A percentile compares a stretch with the other conserved stretches of the same genome.
Evolutionary conservation across 2,888 invertebrate genomes (phyloP).

Genomic region (Mycalesis mineus): DNA sequence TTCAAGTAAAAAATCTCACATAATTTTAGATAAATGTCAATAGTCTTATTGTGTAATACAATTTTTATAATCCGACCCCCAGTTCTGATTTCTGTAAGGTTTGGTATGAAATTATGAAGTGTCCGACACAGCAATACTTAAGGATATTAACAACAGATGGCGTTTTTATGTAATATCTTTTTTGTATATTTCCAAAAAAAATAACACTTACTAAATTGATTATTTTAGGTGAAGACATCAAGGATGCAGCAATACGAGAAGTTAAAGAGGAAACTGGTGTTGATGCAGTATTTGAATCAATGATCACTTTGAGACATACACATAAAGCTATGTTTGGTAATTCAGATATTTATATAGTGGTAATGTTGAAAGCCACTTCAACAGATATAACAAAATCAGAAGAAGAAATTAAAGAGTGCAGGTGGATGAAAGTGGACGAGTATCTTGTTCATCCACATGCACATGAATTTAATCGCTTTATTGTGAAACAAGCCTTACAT

Average conservation of each 20-base stretch:
- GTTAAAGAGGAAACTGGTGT: slow-evolving; percentile 95
- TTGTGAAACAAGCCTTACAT: slow-evolving; percentile 82
- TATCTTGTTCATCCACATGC: slow-evolving; percentile 84
- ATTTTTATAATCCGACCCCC: too few species aligned
- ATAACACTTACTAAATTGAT: background rate
- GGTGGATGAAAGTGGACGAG: slow-evolving; percentile 90
- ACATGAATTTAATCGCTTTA: slow-evolving; percentile 83
- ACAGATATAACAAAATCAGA: slow-evolving; percentile 82
- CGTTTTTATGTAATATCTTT: too few species aligned
- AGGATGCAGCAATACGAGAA: slow-evolving; percentile 89
- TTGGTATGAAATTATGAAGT: too few species aligned
- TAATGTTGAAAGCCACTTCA: slow-evolving; percentile 82
- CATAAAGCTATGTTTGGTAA: slow-evolving; percentile 87
- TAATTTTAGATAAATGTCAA: too few species aligned
- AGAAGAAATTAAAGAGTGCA: slow-evolving; percentile 85
- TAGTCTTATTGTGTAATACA: too few species aligned
- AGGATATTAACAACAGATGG: too few species aligned
- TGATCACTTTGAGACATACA: slow-evolving; percentile 87
- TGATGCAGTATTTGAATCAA: slow-evolving; percentile 83
- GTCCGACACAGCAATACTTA: too few species aligned
- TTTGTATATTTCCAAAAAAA: too few species aligned
- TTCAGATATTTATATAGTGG: slow-evolving; percentile 91
- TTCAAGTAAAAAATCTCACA: too few species aligned
- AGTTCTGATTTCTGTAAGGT: too few species aligned
- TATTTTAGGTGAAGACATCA: slow-evolving; percentile 85